Evolutionary conservation across 2,797 vertebrate genomes (phyloP), one percentile per base, ranked within the genome.

Genomic region (Macrochelys suwanniensis): DNA sequence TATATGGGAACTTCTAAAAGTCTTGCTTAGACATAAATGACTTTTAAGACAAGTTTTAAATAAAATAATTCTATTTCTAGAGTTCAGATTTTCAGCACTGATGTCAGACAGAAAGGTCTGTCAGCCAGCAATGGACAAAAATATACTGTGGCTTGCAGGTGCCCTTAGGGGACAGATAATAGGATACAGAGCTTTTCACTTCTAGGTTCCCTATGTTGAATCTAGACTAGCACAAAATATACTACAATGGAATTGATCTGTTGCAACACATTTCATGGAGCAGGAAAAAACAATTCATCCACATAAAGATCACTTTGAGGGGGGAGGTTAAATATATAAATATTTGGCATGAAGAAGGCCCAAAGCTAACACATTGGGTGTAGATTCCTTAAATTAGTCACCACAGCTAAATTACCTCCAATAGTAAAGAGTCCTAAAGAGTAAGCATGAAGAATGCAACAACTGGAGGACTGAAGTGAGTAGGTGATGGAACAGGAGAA

Each of bases 11-110:
- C 92, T 94, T 96, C n/a, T 93, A 90, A 95, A 94, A 92, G 28
- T 42, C 26, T 91, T 90, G 19, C 49, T n/a, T 15, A 87, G 23
- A 95, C 77, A 3, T 74, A 96, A 94, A n/a, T 47, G 9, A 85
- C 94, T 89, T 11, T 23, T 42, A 92, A 96, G 92, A 89, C 79
- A 87, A 45, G 74, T 84, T 95, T 89, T 68, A 89, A 97, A 94
- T 82, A 80, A 11, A 95, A 54, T 26, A 85, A 87, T 94, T 91
- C 77, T 95, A 93, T 93, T 85, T 95, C 88, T 71, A 89, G 21
- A 68, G 87, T 88, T 93, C 56, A 95, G 26, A 51, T 90, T 54
- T 96, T 93, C 81, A 91, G 68, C 85, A 86, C 53, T 42, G 12
- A 76, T 71, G 57, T 92, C 84, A 92, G 74, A 83, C 7, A 21